phyloP scores from a whole-genome alignment of 2,797 vertebrate species.

The Carduelis carduelis region DNA sequence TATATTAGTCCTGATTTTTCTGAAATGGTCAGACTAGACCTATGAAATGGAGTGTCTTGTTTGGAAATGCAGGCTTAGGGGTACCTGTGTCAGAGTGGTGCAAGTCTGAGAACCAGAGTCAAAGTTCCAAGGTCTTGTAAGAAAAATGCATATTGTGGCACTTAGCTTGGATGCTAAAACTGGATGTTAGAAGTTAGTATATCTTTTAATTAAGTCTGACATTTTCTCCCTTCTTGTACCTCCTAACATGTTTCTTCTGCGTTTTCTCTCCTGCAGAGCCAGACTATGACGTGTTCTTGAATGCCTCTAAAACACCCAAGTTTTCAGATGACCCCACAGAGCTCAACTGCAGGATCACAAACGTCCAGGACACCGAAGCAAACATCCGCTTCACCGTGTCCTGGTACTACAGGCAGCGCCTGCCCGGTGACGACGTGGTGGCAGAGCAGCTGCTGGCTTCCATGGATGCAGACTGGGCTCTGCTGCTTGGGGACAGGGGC shows the following conservation, averaged over 20 bases:
- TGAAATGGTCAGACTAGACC: neutral
- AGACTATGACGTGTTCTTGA: slow-evolving; percentile 77
- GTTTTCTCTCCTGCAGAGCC: slow-evolving; percentile 74
- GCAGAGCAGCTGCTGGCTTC: slow-evolving; percentile 72
- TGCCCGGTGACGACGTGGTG: slow-evolving; percentile 12
- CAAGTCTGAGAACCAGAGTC: neutral
- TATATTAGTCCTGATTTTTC: neutral
- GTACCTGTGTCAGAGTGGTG: neutral
- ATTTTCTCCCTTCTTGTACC: neutral
- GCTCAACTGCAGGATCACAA: slow-evolving; percentile 82
- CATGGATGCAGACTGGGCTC: slow-evolving; percentile 83
- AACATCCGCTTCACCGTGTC: slow-evolving; percentile 78
- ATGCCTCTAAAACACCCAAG: slow-evolving; percentile 70
- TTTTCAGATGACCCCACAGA: slow-evolving; percentile 83
- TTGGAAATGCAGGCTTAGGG: neutral
- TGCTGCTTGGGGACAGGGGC: slow-evolving; percentile 74
- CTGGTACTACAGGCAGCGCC: slow-evolving; percentile 83
- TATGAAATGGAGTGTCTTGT: neutral
- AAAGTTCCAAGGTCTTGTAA: neutral
- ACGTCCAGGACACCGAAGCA: slow-evolving; percentile 51
- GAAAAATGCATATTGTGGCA: neutral
- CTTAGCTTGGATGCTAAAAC: neutral
- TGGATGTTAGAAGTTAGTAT: neutral
- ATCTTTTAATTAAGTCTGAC: neutral
- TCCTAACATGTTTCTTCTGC: neutral